Percentiles rank a stretch among this genome's conserved stretches.
These are phyloP conservation scores for Coleophora flavipennella DNA, from an alignment of 2,888 invertebrate species.

Conservation along the genomic window DNA sequence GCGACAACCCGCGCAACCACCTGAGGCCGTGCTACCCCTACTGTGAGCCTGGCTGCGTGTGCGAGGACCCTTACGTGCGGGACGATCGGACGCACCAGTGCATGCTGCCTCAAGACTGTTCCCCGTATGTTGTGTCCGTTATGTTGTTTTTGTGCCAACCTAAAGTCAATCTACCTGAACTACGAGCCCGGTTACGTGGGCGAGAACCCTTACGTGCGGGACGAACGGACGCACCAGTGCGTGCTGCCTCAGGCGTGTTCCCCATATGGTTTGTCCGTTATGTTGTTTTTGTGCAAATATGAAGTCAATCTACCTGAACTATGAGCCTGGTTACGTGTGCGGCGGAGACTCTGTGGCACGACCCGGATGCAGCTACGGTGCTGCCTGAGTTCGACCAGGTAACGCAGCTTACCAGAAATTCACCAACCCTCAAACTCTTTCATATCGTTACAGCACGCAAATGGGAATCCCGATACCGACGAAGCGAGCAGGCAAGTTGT, in stretches of 20 bases:
- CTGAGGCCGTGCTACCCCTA: slow-evolving; percentile 63
- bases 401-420: too few species aligned
- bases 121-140: slow-evolving; percentile 39
- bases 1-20: slow-evolving; percentile 63
- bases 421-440: neutral
- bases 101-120: slow-evolving; percentile 59
- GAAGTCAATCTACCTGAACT: too few species aligned
- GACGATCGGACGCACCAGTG: slow-evolving; percentile 63
- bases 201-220: neutral
- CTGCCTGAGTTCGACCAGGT: too few species aligned
- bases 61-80: slow-evolving; percentile 58
- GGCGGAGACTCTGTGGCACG: too few species aligned
- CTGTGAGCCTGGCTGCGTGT: slow-evolving; percentile 63
- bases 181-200: too few species aligned
- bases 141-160: too few species aligned
- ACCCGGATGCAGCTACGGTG: too few species aligned
- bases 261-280: too few species aligned
- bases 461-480: slow-evolving; percentile 62
- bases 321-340: too few species aligned
- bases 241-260: too few species aligned
- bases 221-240: neutral
- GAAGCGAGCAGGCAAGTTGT: slow-evolving; percentile 30
- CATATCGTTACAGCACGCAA: slow-evolving; percentile 43
- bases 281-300: too few species aligned
- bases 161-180: too few species aligned